Evolutionary conservation across 2,113 vertebrate genomes (phyloP), one percentile per base, ranked within the genome.

Genomic region (Holacanthus passer): DNA sequence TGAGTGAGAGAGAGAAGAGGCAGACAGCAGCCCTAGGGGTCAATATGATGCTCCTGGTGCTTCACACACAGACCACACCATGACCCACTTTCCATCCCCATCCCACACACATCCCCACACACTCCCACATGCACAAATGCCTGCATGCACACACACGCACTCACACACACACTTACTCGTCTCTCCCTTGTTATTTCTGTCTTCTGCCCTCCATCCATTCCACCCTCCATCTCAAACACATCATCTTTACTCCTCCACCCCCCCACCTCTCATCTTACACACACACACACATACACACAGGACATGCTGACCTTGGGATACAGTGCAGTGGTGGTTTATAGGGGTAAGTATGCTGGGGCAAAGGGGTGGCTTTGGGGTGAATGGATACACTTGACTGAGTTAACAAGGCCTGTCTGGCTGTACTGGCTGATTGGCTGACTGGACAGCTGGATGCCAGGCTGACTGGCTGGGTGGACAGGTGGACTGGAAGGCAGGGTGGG

Each of bases 351-450:
- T 67, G 70, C 59, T 67, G 68, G 88, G 82, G 86, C 84, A 91
- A 83, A 87, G 82, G 86, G 90, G 83, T 92, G 82, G 89, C 93
- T 93, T 87, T 87, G 85, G 90, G 93, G 92, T 91, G 89, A 93
- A 88, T 73, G 62, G 88, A 86, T 59, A 90, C 90, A 93, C 90
- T 94, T 93, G 90, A 92, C 90, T 92, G 90, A 88, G 82, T 92
- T 89, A 92, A 93, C 87, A 86, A 85, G 90, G 78, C 73, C 84
- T 85, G 87, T 85, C 81, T 81, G 82, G 76, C 63, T 69, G 32
- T 48, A 77, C 10, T 70, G 80, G 80, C 72, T 84, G 84, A 88
- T 81, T 84, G 84, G 82, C 55, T 84, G 71, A 47, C 76, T 31
- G 27, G 84, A 84, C 84, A 85, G 89, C 89, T 88, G 82, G 84